These are phyloP conservation scores for Epizoanthus fatuus DNA, from an alignment of 92 coral and sea anemone species.

Conservation along the genomic window DNA sequence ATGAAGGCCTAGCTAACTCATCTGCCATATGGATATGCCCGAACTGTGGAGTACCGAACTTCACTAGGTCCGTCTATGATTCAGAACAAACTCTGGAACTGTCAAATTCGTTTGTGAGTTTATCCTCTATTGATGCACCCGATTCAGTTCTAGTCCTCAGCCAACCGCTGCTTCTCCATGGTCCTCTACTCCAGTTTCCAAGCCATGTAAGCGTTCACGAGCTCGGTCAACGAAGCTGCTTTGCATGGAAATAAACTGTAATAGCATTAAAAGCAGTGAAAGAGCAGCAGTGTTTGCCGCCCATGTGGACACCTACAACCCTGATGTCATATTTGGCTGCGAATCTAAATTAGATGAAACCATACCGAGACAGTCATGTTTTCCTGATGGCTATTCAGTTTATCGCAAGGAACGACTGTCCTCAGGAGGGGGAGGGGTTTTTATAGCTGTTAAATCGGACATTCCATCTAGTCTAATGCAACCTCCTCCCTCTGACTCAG, in stretches of 20 bases:
- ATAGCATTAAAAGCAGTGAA: slow-evolving; percentile 32
- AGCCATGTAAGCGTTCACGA: not conserved
- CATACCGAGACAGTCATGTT: too few species aligned
- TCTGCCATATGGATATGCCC: not conserved
- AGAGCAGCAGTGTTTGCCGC: slow-evolving; percentile 35
- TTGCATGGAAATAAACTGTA: slow-evolving; percentile 39
- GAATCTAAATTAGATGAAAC: too few species aligned
- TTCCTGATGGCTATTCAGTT: too few species aligned
- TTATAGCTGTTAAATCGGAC: not conserved
- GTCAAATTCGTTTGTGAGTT: not conserved
- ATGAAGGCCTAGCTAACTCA: not conserved
- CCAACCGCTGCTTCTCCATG: not conserved
- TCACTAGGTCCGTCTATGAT: not conserved
- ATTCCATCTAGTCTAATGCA: slow-evolving; percentile 17
- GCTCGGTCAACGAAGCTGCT: slow-evolving; percentile 18
- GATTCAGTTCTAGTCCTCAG: not conserved
- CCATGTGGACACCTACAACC: slow-evolving; percentile 23
- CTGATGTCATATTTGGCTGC: too few species aligned
- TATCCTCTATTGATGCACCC: not conserved
- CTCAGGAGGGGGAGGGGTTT: too few species aligned
- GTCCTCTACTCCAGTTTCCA: not conserved
- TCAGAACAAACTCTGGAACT: slow-evolving; percentile 4
- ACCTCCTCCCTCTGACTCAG: slow-evolving; percentile 11
- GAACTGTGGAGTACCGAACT: not conserved
- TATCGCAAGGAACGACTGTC: too few species aligned